Percentiles rank a stretch among this genome's conserved stretches.
These are phyloP conservation scores for Nephrocerus scutellatus DNA, from an alignment of 2,888 invertebrate species.

Conservation along the genomic window DNA sequence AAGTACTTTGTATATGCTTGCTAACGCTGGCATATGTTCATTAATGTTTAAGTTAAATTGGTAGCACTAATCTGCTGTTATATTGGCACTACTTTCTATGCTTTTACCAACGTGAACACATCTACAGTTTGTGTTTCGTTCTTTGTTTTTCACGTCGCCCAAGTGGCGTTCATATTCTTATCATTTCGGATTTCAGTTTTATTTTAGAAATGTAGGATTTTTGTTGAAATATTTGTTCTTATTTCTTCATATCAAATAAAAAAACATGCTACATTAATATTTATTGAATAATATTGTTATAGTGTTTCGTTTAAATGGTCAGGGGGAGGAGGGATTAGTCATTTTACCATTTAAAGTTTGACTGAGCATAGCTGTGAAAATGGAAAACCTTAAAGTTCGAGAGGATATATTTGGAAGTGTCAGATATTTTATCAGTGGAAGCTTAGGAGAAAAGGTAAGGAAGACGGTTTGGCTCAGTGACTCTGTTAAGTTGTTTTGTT, in stretches of 20 bases:
- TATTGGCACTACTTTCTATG: too few relatives aligned
- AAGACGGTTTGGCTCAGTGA: not conserved
- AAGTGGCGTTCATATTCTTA: conserved; percentile 31
- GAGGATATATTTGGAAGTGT: conserved; percentile 68
- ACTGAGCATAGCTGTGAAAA: conserved; percentile 22
- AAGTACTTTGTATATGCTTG: too few relatives aligned
- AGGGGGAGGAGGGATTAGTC: too few relatives aligned
- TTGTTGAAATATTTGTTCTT: not conserved
- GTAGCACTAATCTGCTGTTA: too few relatives aligned
- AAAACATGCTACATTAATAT: not conserved
- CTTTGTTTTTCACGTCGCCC: conserved; percentile 24
- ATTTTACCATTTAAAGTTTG: not conserved
- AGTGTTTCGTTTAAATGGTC: too few relatives aligned
- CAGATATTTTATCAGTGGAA: conserved; percentile 75
- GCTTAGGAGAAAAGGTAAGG: conserved; percentile 64
- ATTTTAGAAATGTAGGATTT: conserved; percentile 15
- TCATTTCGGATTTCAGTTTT: conserved; percentile 22
- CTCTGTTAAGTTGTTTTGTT: not conserved
- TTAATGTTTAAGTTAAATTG: too few relatives aligned
- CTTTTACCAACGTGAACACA: too few relatives aligned
- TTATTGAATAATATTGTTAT: too few relatives aligned
- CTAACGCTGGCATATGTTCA: too few relatives aligned
- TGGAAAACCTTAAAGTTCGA: conserved; percentile 43
- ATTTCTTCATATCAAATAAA: conserved; percentile 4
- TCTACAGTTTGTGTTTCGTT: too few relatives aligned